A percentile compares a stretch with the other conserved stretches of the same genome.
Evolutionary conservation across 1,140 invertebrate genomes (phyloP).

Genomic region (Hylyphantes graminicola): DNA sequence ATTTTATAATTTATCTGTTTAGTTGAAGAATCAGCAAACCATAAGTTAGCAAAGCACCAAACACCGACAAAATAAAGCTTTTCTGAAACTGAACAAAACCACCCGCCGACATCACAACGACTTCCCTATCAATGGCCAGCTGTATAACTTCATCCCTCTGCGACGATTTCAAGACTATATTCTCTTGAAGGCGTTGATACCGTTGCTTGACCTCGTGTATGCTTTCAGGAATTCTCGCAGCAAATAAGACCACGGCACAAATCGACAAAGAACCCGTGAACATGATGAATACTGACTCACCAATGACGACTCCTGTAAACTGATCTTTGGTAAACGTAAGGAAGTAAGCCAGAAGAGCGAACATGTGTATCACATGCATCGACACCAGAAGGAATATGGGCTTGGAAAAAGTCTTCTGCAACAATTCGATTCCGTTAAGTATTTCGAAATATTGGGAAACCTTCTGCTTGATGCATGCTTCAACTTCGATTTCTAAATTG

Average conservation of each 20-base stretch:
- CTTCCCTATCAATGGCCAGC: slow-evolving; percentile 5
- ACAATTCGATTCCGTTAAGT: background rate
- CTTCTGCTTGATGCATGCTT: background rate
- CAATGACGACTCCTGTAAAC: slow-evolving; percentile 1
- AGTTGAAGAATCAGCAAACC: slow-evolving; percentile 33
- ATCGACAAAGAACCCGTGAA: slow-evolving; percentile 2
- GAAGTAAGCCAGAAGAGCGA: slow-evolving; percentile 21
- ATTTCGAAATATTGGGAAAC: slow-evolving; percentile 11
- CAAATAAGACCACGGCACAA: slow-evolving; percentile 10
- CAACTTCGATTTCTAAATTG: background rate
- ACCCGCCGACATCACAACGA: slow-evolving; percentile 6
- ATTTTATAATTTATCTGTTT: background rate
- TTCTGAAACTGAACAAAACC: slow-evolving; percentile 12
- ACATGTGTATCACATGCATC: slow-evolving; percentile 35
- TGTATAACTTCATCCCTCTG: background rate
- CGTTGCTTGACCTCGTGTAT: background rate
- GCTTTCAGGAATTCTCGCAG: slow-evolving; percentile 9
- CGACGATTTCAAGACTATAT: background rate
- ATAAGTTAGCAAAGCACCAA: slow-evolving; percentile 40
- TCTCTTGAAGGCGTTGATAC: slow-evolving; percentile 4
- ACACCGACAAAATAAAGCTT: slow-evolving; percentile 26
- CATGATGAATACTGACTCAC: background rate
- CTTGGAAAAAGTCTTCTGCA: slow-evolving; percentile 7
- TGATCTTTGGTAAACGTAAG: slow-evolving; percentile 6
- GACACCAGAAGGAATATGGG: slow-evolving; percentile 29